A percentile compares a stretch with the other conserved stretches of the same genome.
These are phyloP conservation scores for Probosciger aterrimus DNA, from an alignment of 2,113 vertebrate species.

Conservation along the genomic window DNA sequence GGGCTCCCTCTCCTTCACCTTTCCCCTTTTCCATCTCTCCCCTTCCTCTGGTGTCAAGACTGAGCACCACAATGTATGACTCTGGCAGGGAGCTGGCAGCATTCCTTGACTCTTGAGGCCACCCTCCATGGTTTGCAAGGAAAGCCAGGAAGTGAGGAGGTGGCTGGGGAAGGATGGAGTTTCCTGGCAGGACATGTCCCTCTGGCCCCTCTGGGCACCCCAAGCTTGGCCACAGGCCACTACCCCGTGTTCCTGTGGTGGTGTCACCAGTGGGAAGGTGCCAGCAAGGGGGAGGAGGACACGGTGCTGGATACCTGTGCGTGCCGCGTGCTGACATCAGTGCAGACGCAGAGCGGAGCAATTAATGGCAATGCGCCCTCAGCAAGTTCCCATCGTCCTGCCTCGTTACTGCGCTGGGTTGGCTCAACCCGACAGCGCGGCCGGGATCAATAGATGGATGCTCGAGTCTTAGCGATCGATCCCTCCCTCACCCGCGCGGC, in stretches of 20 bases:
- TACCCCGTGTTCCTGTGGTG: neutral
- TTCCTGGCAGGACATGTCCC: neutral
- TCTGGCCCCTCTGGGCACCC: neutral
- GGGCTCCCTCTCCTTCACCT: neutral
- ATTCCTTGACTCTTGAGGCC: neutral
- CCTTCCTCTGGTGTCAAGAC: constrained; percentile 2
- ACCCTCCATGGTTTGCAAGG: neutral
- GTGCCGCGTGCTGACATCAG: neutral
- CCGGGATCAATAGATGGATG: constrained; percentile 24
- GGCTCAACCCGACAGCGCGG: neutral
- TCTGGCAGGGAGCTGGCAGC: constrained; percentile 35
- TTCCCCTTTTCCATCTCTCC: neutral
- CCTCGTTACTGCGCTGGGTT: neutral
- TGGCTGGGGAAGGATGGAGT: neutral
- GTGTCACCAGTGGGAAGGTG: neutral
- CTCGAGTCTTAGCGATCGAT: constrained; percentile 26
- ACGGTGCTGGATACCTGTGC: neutral
- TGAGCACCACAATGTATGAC: neutral
- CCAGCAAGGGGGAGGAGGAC: neutral
- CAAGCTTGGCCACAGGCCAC: rapidly evolving
- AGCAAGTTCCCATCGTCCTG: neutral
- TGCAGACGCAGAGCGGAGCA: neutral
- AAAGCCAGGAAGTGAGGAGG: neutral
- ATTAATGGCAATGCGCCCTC: neutral
- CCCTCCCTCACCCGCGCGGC: neutral